These are phyloP conservation scores for Dryobota labecula DNA, from an alignment of 2,888 invertebrate genomes.

Conservation along the genomic window DNA sequence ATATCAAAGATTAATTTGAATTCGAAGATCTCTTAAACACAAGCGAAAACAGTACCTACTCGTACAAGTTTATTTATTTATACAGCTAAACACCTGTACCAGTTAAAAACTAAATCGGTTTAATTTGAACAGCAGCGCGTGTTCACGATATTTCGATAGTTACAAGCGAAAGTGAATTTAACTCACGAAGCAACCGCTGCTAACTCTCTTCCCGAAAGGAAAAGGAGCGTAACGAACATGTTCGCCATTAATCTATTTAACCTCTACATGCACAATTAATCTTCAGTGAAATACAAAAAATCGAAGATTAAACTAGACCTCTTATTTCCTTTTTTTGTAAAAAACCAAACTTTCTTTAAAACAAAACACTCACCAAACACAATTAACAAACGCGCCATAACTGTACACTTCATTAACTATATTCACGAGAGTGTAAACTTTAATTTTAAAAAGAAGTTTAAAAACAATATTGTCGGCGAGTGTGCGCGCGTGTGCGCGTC, in stretches of 20 bases:
- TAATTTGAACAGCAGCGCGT: background rate
- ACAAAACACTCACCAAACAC: constrained; percentile 59
- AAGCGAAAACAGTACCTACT: background rate
- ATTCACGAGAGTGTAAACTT: constrained; percentile 44
- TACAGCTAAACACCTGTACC: background rate
- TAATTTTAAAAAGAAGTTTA: constrained; percentile 45
- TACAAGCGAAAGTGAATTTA: constrained; percentile 43
- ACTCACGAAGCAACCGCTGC: constrained; percentile 7
- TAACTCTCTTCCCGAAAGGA: constrained; percentile 24
- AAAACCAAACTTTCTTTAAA: constrained; percentile 31
- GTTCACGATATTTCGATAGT: background rate
- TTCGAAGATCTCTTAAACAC: background rate
- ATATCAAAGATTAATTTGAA: background rate
- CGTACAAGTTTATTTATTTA: background rate
- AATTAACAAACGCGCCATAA: constrained; percentile 57
- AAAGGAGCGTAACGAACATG: constrained; percentile 42
- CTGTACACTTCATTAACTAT: constrained; percentile 56
- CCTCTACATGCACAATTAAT: constrained; percentile 5
- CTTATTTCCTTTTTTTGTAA: background rate
- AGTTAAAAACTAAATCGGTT: background rate
- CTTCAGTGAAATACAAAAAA: background rate
- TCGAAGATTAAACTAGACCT: background rate
- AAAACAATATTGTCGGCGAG: constrained; percentile 33
- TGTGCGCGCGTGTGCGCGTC: constrained; percentile 60
- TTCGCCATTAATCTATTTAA: constrained; percentile 4